Conservation (phyloP, 1,140 invertebrate species). For the Drosophila rufa region DNA sequence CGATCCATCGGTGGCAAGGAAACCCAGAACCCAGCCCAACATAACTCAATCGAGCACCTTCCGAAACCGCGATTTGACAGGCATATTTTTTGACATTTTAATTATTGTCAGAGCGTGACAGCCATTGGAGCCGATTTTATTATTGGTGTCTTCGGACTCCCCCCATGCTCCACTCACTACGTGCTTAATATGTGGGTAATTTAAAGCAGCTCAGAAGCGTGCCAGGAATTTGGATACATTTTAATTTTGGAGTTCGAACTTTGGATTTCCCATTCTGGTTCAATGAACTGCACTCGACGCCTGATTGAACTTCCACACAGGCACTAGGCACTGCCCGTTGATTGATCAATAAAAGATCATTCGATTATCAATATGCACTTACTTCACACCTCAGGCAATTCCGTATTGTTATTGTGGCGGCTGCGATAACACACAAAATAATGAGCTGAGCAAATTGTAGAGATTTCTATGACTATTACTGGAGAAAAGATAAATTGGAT, state of each 20-base stretch:
- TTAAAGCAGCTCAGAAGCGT: slow-evolving; percentile 73
- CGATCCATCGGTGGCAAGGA: slow-evolving; percentile 19
- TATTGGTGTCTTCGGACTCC: slow-evolving; percentile 27
- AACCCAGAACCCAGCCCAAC: slow-evolving; percentile 41
- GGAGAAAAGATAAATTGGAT: slow-evolving; percentile 7
- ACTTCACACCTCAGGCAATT: slow-evolving; percentile 57
- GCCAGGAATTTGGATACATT: slow-evolving; percentile 56
- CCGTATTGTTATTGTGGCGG: slow-evolving; percentile 23
- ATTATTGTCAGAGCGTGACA: slow-evolving; percentile 68
- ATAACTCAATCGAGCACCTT: slow-evolving; percentile 72
- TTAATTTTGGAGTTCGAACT: slow-evolving; percentile 34
- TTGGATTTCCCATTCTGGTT: slow-evolving; percentile 53
- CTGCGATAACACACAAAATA: slow-evolving; percentile 35
- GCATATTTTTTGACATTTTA: slow-evolving; percentile 75
- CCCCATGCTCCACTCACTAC: slow-evolving; percentile 27
- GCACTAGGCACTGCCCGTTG: slow-evolving; percentile 25
- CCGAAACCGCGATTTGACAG: slow-evolving; percentile 52
- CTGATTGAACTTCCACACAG: slow-evolving; percentile 44
- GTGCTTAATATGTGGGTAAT: slow-evolving; percentile 73
- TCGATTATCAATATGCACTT: slow-evolving; percentile 60
- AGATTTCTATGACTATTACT: slow-evolving; percentile 36
- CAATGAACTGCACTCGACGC: slow-evolving; percentile 59
- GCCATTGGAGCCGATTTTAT: slow-evolving; percentile 35
- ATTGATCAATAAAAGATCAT: slow-evolving; percentile 66
- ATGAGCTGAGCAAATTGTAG: slow-evolving; percentile 26